Conservation (phyloP, 2,113 vertebrate species). For the Laterallus jamaicensis region DNA sequence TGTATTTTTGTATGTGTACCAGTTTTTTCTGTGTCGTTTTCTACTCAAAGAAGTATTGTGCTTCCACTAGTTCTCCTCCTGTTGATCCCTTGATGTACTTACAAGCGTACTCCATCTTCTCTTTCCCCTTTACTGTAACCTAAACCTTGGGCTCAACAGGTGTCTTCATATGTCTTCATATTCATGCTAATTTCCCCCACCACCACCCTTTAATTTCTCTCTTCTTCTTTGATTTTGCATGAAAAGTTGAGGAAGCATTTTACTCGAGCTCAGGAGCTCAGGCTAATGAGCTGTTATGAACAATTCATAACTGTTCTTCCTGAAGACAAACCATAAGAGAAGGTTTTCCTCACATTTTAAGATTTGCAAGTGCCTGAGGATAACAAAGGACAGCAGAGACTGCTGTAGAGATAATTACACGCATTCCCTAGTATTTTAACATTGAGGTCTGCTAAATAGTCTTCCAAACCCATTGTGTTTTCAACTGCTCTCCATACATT, state of each 20-base stretch:
- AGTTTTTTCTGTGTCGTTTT: background rate
- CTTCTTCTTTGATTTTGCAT: background rate
- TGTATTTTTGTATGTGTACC: rapidly evolving
- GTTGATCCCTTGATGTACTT: background rate
- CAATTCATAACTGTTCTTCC: background rate
- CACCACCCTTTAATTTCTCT: background rate
- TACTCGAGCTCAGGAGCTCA: background rate
- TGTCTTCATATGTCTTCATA: background rate
- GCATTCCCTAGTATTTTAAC: background rate
- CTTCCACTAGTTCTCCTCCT: background rate
- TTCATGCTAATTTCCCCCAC: background rate
- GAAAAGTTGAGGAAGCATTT: background rate
- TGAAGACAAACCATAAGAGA: background rate
- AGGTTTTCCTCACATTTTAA: background rate
- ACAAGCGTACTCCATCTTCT: background rate
- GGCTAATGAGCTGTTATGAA: constrained; percentile 19
- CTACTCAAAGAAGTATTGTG: background rate
- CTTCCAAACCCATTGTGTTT: background rate
- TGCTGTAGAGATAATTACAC: background rate
- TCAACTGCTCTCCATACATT: background rate
- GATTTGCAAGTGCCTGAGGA: background rate
- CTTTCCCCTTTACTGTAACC: background rate
- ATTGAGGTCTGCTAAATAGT: background rate
- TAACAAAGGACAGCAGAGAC: background rate
- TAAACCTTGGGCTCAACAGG: background rate